Conservation (phyloP, 2,888 invertebrate genomes). For the Xiphydria camelus region DNA sequence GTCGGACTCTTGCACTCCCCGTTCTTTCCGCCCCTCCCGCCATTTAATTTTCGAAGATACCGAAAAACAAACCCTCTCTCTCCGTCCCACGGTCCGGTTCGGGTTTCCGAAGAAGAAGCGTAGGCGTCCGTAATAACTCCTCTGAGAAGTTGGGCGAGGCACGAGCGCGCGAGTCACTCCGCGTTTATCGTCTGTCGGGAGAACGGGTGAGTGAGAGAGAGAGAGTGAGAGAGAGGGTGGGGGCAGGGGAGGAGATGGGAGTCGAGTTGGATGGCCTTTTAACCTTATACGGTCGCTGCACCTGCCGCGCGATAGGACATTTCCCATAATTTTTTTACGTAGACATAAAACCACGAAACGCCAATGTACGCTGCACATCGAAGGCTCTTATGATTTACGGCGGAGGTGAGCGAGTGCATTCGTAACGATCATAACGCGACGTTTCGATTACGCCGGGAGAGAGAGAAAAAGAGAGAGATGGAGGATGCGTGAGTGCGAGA, state of each 20-base stretch:
- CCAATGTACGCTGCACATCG: too few relatives aligned
- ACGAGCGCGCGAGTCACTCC: slow-evolving; percentile 26
- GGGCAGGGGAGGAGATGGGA: slow-evolving; percentile 15
- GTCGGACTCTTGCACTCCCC: not conserved
- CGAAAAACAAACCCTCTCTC: slow-evolving; percentile 36
- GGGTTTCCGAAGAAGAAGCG: slow-evolving; percentile 34
- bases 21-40: slow-evolving; percentile 21
- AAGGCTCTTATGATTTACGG: too few relatives aligned
- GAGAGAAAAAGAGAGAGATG: slow-evolving; percentile 20
- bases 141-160: slow-evolving; percentile 38
- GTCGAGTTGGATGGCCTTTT: slow-evolving; percentile 44
- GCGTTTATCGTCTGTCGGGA: slow-evolving; percentile 8
- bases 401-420: too few relatives aligned
- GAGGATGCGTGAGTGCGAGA: slow-evolving; percentile 30
- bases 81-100: slow-evolving; percentile 20
- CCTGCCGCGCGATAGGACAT: slow-evolving; percentile 44
- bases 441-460: not conserved
- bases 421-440: not conserved
- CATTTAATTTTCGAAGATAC: slow-evolving; percentile 44
- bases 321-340: slow-evolving; percentile 30
- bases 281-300: slow-evolving; percentile 50
- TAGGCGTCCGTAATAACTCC: slow-evolving; percentile 48
- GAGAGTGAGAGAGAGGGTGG: not conserved
- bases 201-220: slow-evolving; percentile 18
- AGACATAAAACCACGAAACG: not conserved